Conservation (phyloP, 2,797 vertebrate genomes). For the Anguilla marmorata region DNA sequence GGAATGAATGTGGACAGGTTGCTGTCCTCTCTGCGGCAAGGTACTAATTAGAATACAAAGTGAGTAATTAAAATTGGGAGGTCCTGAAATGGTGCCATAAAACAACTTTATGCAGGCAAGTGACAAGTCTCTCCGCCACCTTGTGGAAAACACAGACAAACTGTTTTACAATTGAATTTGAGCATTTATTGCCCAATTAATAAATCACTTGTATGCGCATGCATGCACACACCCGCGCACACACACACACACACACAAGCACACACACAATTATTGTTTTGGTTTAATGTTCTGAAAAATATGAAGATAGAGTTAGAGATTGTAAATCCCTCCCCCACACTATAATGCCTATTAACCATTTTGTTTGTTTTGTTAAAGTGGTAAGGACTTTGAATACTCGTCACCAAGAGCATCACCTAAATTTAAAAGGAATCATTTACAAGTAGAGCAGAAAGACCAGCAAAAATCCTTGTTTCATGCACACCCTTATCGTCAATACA, state of each 20-base stretch:
- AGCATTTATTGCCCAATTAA: not conserved
- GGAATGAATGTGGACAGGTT: conserved; percentile 55
- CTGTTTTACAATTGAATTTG: not conserved
- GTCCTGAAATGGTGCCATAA: conserved; percentile 24
- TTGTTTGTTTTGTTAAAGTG: not conserved
- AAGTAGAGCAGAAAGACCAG: not conserved
- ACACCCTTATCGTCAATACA: not conserved
- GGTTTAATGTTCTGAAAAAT: not conserved
- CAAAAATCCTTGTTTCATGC: not conserved
- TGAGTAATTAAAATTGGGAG: conserved; percentile 45
- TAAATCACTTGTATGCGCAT: not conserved
- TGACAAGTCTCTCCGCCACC: not conserved
- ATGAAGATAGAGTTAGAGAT: not conserved
- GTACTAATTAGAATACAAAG: conserved; percentile 65
- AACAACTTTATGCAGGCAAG: conserved; percentile 16
- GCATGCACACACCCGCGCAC: conserved; percentile 9
- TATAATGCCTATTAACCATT: not conserved
- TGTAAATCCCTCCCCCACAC: not conserved
- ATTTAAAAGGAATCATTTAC: not conserved
- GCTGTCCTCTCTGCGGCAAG: conserved; percentile 43
- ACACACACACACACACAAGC: conserved; percentile 12
- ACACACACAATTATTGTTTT: not conserved
- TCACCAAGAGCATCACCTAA: not conserved
- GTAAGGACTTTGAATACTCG: not conserved
- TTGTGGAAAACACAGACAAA: conserved; percentile 5